Evolutionary conservation across 2,888 invertebrate species (phyloP), one percentile per base, ranked within the genome.

Genomic region (Selenia dentaria): DNA sequence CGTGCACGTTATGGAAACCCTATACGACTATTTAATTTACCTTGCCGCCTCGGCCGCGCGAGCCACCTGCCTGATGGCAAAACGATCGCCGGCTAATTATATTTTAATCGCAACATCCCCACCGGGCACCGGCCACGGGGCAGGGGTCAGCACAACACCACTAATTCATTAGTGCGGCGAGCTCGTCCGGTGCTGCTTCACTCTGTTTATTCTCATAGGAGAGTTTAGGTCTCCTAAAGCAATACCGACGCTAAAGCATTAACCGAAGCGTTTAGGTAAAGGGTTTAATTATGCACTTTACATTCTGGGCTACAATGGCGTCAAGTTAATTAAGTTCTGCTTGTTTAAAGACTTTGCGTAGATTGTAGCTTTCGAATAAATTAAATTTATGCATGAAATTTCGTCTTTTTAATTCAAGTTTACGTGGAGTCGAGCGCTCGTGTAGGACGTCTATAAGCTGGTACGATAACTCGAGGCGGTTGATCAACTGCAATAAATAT

Each of bases 71-170:
- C 81, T 8, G 25, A 25, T 88, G 83, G 83, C 76, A 81, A 89
- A 88, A 89, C 87, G 84, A 90, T 90, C 86, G 86, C 84, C 80
- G 82, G 83, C 88, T 90, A 89, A 89, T 90, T 89, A 89, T 90
- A 85, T 87, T 89, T 90, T 89, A 90, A 90, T 89, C 86, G 85
- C 80, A 79, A 81, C 80, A 73, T 68, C 76, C 69, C 70, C 65
- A 65, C 59, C 64, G 53, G 54, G 58, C 16, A 16, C 10, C 54
- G 59, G 58, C 57, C 56, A 42, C 54, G 59, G 54, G 64, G 56
- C 51, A 52, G 50, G 59, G 62, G 56, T 51, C 47, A 49, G 49
- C 53, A 43, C 50, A 55, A 54, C 57, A 74, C 77, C 81, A 83
- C 83, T 85, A 87, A 88, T 87, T 87, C 85, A 88, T 85, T 86